Evolutionary conservation across 2,888 invertebrate species (phyloP), one percentile per base, ranked within the genome.

Genomic region (Drosophila neotestacea): DNA sequence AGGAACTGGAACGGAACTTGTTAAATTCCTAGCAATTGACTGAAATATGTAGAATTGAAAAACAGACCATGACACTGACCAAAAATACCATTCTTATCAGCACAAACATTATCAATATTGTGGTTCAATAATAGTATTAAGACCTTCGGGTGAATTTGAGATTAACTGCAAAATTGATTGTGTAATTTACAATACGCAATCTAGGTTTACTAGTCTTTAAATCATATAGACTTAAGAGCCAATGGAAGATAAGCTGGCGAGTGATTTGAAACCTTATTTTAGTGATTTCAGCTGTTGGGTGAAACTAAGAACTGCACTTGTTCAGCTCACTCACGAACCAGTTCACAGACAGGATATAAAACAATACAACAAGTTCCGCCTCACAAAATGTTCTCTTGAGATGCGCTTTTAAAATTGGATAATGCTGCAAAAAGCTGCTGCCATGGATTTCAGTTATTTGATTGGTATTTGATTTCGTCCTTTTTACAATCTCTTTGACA

Each of bases 401-500:
- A 44, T 44, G 51, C 47, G 56, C 39, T 59, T 58, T 70, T 56
- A 75, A 79, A 36, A 70, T 55, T 48, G 60, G 70, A 79, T 82
- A 81, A 73, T 75, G 70, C 79, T 64, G 62, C 41, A 32, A 62
- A 52, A 67, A 42, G 28, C 13, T 47, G 79, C 41, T 56, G 41
- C 62, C 75, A 68, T 63, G 64, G 60, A 41, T 55, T 69, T 75
- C 50, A 30, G 36, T 48, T 54, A 75, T 79, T 88, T 85, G 83
- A 82, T 82, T 61, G 80, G 79, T 51, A 64, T 88, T 85, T 76
- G 77, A 83, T 85, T 69, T 63, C 34, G 42, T 42, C 11, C 36
- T 36, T 68, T 69, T 64, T 54, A 51, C 63, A 59, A 59, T 62
- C 47, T 39, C 61, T 34, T 38, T 56, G 67, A 42, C 59, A 56